Percentiles rank a stretch among this genome's conserved stretches.
Evolutionary conservation across 2,888 invertebrate species (phyloP).

Genomic region (Pyrrhosoma nymphula): DNA sequence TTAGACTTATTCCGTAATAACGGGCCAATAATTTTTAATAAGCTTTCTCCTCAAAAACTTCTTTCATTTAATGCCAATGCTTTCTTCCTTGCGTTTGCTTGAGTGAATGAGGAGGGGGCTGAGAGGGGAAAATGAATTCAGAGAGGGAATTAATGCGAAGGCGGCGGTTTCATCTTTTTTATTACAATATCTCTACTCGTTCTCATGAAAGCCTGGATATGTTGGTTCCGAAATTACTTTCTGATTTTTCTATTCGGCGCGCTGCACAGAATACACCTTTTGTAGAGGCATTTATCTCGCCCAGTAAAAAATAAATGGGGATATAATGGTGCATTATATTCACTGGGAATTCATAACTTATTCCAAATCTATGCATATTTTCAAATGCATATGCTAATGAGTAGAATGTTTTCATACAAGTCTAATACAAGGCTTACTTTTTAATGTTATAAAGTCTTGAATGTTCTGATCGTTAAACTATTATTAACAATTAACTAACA

Average conservation of each 20-base stretch:
- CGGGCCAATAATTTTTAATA: slow-evolving; percentile 65
- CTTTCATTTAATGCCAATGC: slow-evolving; percentile 57
- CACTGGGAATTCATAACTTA: too few relatives aligned
- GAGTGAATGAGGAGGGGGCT: not conserved
- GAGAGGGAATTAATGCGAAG: not conserved
- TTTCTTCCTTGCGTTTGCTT: slow-evolving; percentile 22
- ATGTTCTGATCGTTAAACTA: too few relatives aligned
- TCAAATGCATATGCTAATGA: too few relatives aligned
- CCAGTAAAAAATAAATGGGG: not conserved
- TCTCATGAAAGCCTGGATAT: not conserved
- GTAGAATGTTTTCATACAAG: too few relatives aligned
- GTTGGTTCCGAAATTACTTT: slow-evolving; percentile 31
- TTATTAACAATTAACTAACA: too few relatives aligned
- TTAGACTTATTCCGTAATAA: slow-evolving; percentile 61
- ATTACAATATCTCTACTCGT: slow-evolving; percentile 36
- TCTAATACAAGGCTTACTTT: too few relatives aligned
- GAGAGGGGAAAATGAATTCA: not conserved
- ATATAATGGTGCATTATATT: not conserved
- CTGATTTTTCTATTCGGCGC: not conserved
- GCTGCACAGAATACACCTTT: not conserved
- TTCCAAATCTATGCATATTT: too few relatives aligned
- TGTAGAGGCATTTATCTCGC: not conserved
- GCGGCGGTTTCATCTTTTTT: slow-evolving; percentile 25
- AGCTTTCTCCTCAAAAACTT: slow-evolving; percentile 51
- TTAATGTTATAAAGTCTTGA: too few relatives aligned